Evolutionary conservation across 2,797 vertebrate genomes (phyloP).

Genomic region (Leptatherina wallacei): DNA sequence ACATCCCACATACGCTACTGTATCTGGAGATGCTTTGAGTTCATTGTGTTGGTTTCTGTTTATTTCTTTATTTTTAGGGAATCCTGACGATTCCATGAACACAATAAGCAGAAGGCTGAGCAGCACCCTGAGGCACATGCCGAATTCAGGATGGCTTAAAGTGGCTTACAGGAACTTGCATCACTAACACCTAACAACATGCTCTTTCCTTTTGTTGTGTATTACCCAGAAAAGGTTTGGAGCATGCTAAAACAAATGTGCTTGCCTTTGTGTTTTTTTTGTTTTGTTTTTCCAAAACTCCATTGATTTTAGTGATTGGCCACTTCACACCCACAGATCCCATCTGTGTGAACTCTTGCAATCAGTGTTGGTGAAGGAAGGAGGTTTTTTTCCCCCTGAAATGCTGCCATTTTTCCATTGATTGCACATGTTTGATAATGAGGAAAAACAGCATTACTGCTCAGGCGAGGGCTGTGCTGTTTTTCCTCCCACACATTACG

Average conservation of each 20-base stretch:
- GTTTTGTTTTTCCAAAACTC: neutral
- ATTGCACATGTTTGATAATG: constrained; percentile 74
- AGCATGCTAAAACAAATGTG: constrained; percentile 49
- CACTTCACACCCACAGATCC: constrained; percentile 72
- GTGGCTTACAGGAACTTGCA: constrained; percentile 45
- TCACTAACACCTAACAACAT: constrained; percentile 37
- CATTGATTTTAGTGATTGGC: constrained; percentile 77
- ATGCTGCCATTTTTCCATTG: constrained; percentile 70
- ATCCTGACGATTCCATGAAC: constrained; percentile 42
- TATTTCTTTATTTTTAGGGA: constrained; percentile 34
- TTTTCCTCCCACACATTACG: constrained; percentile 59
- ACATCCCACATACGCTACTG: constrained; percentile 47
- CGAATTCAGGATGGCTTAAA: constrained; percentile 44
- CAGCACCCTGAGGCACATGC: constrained; percentile 15
- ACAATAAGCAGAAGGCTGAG: constrained; percentile 42
- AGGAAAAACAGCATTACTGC: constrained; percentile 58
- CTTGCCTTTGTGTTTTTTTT: constrained; percentile 27
- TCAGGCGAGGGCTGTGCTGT: constrained; percentile 47
- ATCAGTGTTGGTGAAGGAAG: constrained; percentile 64
- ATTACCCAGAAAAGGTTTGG: constrained; percentile 36
- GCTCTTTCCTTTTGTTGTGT: constrained; percentile 7
- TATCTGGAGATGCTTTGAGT: constrained; percentile 40
- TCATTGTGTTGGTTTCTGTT: constrained; percentile 35
- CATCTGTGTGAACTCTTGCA: constrained; percentile 71
- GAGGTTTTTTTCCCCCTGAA: constrained; percentile 61